Evolutionary conservation across 2,888 invertebrate species (phyloP).

Genomic region (Ophion slaviceki): DNA sequence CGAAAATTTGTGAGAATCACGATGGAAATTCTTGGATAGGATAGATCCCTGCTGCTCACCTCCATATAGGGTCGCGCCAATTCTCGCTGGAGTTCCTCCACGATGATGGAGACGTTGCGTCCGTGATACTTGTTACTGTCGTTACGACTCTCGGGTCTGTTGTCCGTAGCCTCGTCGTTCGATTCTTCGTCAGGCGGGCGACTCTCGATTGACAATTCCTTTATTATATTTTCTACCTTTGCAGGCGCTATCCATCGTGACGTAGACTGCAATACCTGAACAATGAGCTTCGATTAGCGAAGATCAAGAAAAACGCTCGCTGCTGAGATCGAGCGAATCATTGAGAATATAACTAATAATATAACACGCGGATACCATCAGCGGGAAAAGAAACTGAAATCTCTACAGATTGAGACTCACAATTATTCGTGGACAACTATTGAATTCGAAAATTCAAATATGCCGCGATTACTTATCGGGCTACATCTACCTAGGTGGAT

Average conservation of each 20-base stretch:
- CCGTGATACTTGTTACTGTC: conserved; percentile 73
- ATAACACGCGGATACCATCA: too few species aligned
- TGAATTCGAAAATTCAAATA: not conserved
- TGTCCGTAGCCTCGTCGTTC: conserved; percentile 51
- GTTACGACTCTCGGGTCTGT: conserved; percentile 68
- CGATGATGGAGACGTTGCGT: conserved; percentile 89
- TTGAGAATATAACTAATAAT: too few species aligned
- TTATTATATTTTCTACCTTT: conserved; percentile 76
- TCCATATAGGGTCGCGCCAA: conserved; percentile 81
- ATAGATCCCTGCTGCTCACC: conserved; percentile 69
- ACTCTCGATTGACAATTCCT: conserved; percentile 74
- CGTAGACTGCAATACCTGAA: conserved; percentile 78
- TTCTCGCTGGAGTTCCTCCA: conserved; percentile 90
- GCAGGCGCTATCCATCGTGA: conserved; percentile 77
- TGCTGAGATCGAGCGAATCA: too few species aligned
- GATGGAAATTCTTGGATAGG: too few species aligned
- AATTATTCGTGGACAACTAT: too few species aligned
- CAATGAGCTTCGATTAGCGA: not conserved
- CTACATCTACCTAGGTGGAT: too few species aligned
- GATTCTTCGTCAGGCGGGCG: conserved; percentile 68
- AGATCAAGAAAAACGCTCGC: not conserved
- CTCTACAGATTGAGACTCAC: too few species aligned
- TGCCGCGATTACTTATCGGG: too few species aligned
- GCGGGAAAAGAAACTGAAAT: too few species aligned
- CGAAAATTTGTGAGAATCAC: too few species aligned